phyloP scores from a whole-genome alignment of 2,797 vertebrate species.

The Psittacula derbiana region DNA sequence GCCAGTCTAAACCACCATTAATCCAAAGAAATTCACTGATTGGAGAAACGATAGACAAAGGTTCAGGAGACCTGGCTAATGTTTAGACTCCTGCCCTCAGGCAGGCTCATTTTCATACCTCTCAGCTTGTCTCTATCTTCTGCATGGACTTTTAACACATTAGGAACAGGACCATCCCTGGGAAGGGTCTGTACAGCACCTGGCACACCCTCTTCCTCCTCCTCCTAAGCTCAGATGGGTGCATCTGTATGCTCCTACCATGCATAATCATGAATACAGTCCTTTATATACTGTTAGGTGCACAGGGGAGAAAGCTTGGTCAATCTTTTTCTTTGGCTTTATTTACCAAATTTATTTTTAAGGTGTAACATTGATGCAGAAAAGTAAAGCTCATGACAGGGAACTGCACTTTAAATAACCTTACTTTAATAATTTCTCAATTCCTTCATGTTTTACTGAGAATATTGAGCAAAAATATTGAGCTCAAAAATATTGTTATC shows the following conservation, averaged over 20 bases:
- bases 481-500: background rate
- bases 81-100: background rate
- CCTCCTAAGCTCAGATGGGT: background rate
- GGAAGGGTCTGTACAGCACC: background rate
- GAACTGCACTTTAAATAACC: background rate
- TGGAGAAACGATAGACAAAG: background rate
- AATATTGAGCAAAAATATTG: background rate
- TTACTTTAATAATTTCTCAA: background rate
- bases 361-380: background rate
- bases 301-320: background rate
- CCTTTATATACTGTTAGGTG: background rate
- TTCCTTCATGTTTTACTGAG: background rate
- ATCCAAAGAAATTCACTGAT: background rate
- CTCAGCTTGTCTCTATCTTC: background rate
- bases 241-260: background rate
- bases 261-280: background rate
- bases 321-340: background rate
- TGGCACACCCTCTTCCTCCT: background rate
- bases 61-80: background rate
- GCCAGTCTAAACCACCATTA: background rate
- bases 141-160: fast-evolving
- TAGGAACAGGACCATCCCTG: background rate
- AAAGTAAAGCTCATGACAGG: background rate
- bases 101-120: background rate
- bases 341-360: background rate